phyloP scores from a whole-genome alignment of 2,113 vertebrate species.

The Nannospalax galili region DNA sequence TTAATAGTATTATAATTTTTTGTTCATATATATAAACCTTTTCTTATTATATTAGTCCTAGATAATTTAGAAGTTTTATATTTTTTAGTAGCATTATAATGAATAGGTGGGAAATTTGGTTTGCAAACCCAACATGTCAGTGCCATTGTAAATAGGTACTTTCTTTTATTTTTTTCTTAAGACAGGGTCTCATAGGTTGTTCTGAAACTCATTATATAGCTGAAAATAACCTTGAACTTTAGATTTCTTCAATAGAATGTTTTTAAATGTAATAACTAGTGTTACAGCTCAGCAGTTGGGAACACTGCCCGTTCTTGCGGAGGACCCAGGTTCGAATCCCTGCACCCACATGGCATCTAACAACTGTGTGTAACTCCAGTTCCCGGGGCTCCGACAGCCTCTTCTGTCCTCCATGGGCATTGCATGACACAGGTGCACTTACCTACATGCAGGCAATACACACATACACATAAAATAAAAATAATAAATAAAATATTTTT shows the following conservation, averaged over 20 bases:
- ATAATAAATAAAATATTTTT: too few relatives aligned
- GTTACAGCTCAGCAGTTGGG: too few relatives aligned
- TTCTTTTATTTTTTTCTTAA: neutral
- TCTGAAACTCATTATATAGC: neutral
- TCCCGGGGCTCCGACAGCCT: too few relatives aligned
- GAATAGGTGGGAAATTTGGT: neutral
- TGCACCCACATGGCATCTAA: too few relatives aligned
- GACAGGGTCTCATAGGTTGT: neutral
- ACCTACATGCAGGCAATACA: too few relatives aligned
- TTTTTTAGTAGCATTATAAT: neutral
- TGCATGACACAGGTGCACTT: too few relatives aligned
- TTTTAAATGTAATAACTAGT: conserved; percentile 42
- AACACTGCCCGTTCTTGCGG: too few relatives aligned
- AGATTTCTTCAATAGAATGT: neutral
- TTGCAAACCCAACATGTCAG: neutral
- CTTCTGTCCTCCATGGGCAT: too few relatives aligned
- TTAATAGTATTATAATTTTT: conserved; percentile 29
- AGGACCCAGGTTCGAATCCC: too few relatives aligned
- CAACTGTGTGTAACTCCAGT: too few relatives aligned
- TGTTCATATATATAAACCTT: neutral
- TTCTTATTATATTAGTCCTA: neutral
- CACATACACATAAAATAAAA: too few relatives aligned
- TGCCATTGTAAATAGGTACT: neutral
- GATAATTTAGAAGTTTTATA: neutral
- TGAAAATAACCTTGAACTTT: neutral